Percentiles rank a stretch among this genome's conserved stretches.
These are phyloP conservation scores for Bufotes viridis DNA, from an alignment of 2,797 vertebrate genomes.

Conservation along the genomic window DNA sequence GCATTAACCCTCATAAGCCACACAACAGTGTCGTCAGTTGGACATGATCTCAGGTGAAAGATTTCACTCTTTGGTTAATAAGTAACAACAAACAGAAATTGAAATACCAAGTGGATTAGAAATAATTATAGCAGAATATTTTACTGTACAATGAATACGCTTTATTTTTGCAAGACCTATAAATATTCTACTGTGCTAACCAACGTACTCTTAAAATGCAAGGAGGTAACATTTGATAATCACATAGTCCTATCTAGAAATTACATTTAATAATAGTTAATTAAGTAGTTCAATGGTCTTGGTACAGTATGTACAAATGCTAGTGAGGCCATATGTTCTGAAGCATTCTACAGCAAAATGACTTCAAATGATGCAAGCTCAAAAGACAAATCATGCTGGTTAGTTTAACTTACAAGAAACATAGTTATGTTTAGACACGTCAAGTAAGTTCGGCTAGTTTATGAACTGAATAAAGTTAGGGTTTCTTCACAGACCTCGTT, in stretches of 20 bases:
- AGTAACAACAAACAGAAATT: neutral
- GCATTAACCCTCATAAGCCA: neutral
- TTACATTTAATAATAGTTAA: neutral
- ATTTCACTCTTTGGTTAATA: neutral
- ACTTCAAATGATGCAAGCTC: constrained; percentile 58
- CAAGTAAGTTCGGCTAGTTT: constrained; percentile 63
- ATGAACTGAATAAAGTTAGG: constrained; percentile 63
- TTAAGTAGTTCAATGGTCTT: neutral
- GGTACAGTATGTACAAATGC: neutral
- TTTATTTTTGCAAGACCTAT: too few relatives aligned
- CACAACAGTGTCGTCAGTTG: neutral
- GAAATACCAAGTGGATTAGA: neutral
- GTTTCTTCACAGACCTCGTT: constrained; percentile 83
- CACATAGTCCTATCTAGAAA: neutral
- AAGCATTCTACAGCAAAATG: constrained; percentile 32
- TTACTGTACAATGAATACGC: too few relatives aligned
- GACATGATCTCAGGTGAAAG: neutral
- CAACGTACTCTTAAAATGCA: too few relatives aligned
- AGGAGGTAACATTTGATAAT: neutral
- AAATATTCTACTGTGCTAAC: neutral
- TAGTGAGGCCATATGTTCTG: neutral
- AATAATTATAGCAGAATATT: too few relatives aligned
- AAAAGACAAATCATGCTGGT: constrained; percentile 65
- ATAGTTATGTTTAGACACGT: constrained; percentile 60
- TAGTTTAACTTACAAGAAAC: constrained; percentile 60